phyloP scores from a whole-genome alignment of 2,888 invertebrate genomes.

The Phymatocera aterrima region DNA sequence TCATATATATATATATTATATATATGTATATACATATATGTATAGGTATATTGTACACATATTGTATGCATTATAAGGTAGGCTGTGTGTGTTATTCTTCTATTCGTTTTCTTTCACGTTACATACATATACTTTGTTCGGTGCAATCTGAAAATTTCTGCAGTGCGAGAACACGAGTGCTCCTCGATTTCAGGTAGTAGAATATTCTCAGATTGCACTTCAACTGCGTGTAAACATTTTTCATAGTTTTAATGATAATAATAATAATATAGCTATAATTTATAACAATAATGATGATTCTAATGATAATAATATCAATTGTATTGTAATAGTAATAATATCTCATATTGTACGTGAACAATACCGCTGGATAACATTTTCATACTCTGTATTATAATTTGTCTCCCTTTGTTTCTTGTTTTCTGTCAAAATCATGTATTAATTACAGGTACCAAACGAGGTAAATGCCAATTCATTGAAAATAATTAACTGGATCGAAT shows the following conservation, averaged over 20 bases:
- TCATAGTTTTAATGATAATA: not conserved
- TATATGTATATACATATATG: not conserved
- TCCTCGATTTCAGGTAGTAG: not conserved
- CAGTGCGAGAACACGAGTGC: too few species aligned
- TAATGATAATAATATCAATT: not conserved
- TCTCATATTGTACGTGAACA: conserved; percentile 14
- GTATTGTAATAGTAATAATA: not conserved
- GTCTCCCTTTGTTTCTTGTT: too few species aligned
- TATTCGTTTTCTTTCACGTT: conserved; percentile 3
- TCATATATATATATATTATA: not conserved
- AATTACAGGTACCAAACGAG: conserved; percentile 34
- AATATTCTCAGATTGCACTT: conserved; percentile 32
- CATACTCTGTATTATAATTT: conserved; percentile 33
- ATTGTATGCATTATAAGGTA: conserved; percentile 22
- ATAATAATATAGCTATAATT: not conserved
- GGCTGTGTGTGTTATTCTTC: not conserved
- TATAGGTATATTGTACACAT: not conserved
- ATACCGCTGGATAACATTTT: conserved; percentile 11
- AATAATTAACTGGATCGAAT: conserved; percentile 55
- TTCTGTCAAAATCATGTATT: conserved; percentile 23
- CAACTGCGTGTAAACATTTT: conserved; percentile 16
- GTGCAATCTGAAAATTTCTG: conserved; percentile 23
- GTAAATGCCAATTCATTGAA: conserved; percentile 52
- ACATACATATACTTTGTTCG: not conserved
- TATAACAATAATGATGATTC: not conserved